Evolutionary conservation across 2,113 vertebrate genomes (phyloP).

Genomic region (Pholis gunnellus): DNA sequence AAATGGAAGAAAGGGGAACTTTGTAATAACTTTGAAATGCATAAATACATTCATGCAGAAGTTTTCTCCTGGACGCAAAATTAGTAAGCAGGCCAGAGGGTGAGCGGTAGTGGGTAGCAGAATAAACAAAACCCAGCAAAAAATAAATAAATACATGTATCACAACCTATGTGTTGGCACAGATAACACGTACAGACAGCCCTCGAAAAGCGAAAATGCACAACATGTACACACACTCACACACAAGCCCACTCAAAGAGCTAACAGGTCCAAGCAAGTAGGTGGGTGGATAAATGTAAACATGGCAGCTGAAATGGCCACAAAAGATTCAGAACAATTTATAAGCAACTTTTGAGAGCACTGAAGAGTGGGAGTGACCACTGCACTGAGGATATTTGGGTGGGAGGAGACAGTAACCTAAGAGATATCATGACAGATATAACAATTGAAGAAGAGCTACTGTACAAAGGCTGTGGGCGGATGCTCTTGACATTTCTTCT

Average conservation of each 20-base stretch:
- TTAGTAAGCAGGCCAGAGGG: background rate
- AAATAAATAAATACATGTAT: background rate
- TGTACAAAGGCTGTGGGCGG: constrained; percentile 26
- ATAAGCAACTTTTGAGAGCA: constrained; percentile 22
- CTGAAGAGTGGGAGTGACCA: constrained; percentile 30
- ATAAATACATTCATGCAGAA: background rate
- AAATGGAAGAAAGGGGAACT: background rate
- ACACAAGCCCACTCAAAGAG: constrained; percentile 40
- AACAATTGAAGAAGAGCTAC: constrained; percentile 27
- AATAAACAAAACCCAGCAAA: constrained; percentile 6
- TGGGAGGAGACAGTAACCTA: constrained; percentile 40
- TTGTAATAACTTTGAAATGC: background rate
- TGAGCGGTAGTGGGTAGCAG: background rate
- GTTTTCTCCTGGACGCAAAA: background rate
- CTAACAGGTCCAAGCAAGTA: constrained; percentile 33
- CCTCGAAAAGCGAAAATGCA: constrained; percentile 10
- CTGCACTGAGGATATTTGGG: constrained; percentile 39
- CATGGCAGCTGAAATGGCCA: constrained; percentile 15
- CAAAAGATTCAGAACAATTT: constrained; percentile 33
- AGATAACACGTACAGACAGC: constrained; percentile 3
- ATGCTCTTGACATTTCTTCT: constrained; percentile 26
- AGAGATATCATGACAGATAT: constrained; percentile 15
- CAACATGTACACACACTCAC: constrained; percentile 1
- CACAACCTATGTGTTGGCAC: constrained; percentile 17
- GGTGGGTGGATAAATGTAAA: constrained; percentile 54